A percentile compares a stretch with the other conserved stretches of the same genome.
Conservation (phyloP, 64 coral and sea anemone genomes). For the Dendrophyllia cribrosa region DNA sequence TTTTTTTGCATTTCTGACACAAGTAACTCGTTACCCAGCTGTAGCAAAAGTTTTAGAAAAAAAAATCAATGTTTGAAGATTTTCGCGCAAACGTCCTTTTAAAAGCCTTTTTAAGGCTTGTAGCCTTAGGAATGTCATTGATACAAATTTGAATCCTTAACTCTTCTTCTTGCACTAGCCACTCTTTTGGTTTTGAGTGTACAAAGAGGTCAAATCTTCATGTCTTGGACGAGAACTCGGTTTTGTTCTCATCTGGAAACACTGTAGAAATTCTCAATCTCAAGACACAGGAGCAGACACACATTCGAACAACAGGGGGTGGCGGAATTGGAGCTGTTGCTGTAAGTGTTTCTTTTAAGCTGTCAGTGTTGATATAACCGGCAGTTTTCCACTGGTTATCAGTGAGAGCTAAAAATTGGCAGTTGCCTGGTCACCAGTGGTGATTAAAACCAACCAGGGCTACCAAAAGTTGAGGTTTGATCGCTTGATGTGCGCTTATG, state of each 20-base stretch:
- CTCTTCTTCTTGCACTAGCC: conserved; percentile 56
- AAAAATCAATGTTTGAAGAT: too few species aligned
- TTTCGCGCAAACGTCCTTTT: too few species aligned
- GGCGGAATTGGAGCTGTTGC: conserved; percentile 97
- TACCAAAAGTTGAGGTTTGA: too few species aligned
- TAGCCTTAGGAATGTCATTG: neutral
- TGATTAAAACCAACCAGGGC: too few species aligned
- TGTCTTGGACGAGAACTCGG: conserved; percentile 88
- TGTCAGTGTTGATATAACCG: neutral
- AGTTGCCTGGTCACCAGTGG: too few species aligned
- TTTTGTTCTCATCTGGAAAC: conserved; percentile 96
- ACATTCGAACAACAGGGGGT: conserved; percentile 87
- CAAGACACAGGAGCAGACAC: conserved; percentile 87
- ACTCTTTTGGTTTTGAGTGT: conserved; percentile 99
- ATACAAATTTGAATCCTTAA: conserved; percentile 32
- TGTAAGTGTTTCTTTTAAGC: conserved; percentile 55
- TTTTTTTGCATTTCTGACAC: too few species aligned
- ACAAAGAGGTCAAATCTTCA: conserved; percentile 98
- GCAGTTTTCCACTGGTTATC: too few species aligned
- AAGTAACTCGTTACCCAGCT: too few species aligned
- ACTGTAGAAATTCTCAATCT: conserved; percentile 87
- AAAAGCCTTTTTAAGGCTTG: neutral
- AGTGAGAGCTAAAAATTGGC: neutral
- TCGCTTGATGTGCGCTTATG: too few species aligned
- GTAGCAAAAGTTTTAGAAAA: too few species aligned